Base-by-base conservation (phyloP, 1,140 invertebrate species). In the Sipha flava region DNA sequence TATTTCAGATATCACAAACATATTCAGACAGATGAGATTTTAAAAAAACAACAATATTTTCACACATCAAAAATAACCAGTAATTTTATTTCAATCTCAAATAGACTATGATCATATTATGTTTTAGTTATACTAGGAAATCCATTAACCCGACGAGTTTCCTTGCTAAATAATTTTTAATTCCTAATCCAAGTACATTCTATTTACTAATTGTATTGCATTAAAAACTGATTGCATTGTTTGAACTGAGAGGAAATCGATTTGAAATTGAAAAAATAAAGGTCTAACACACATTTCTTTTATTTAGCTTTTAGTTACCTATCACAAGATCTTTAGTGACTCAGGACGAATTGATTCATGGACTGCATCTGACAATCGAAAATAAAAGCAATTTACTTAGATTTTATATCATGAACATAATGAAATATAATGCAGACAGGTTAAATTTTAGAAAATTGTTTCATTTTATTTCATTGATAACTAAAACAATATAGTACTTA, bases 381-480 rank as follows among this genome's bases (percentile, higher is more conserved):
- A 29, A 70, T 45, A 70, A 70, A 70, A 70, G 66, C 66, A 70
- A 70, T 70, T 70, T 47, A 47, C 66, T 70, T 47, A 47, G 66
- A n/a, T 47, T 47, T 47, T 70, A 70, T 23, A 14, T 47, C 66
- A 47, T 23, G 40, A 23, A 23, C 23, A 47, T 70, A 47, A 47
- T 70, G 66, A 47, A 70, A 70, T 29, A 29, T 47, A 70, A 70
- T 47, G 45, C 66, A 12, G 40, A 47, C 62, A 66, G 62, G 34
- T 40, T 66, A 23, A 26, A 29, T 70, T 29, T 70, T 12, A 29
- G 21, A 70, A 45, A 70, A 70, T 26, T 70, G n/a, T n/a, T n/a
- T n/a, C n/a, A 70, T 47, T 47, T 70, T 29, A 23, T 47, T 47
- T n/a, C 23, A 16, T 68, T 34, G 62, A 40, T 23, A 43, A 66